phyloP scores from a whole-genome alignment of 2,888 invertebrate species.

The Drepanosiphum platanoidis region DNA sequence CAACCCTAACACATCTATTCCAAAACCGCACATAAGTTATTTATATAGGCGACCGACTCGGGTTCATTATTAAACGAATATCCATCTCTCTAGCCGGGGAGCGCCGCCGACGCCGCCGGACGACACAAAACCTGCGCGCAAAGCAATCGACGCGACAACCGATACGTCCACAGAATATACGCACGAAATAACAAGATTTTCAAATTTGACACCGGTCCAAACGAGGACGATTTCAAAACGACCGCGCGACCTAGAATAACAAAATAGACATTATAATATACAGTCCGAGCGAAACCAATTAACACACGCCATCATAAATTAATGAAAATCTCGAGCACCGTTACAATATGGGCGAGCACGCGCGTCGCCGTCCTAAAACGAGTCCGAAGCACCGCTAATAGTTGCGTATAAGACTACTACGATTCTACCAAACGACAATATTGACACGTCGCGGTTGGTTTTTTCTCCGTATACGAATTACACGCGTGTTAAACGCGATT shows the following conservation, averaged over 20 bases:
- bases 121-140: neutral
- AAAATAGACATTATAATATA: too few relatives aligned
- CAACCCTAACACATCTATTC: neutral
- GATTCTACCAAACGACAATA: too few relatives aligned
- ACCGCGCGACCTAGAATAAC: neutral
- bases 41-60: neutral
- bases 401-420: too few relatives aligned
- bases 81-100: neutral
- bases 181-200: conserved; percentile 24
- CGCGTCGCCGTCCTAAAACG: too few relatives aligned
- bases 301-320: conserved; percentile 7
- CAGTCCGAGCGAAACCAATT: too few relatives aligned
- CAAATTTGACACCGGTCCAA: conserved; percentile 37
- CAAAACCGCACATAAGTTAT: conserved; percentile 14
- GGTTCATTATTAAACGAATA: conserved; percentile 33
- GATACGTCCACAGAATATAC: too few relatives aligned
- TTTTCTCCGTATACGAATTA: too few relatives aligned
- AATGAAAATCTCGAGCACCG: neutral
- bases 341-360: too few relatives aligned
- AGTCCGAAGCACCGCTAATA: too few relatives aligned
- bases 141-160: neutral
- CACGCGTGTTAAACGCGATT: too few relatives aligned
- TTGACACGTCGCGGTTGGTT: too few relatives aligned
- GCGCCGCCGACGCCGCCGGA: neutral
- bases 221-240: conserved; percentile 1